Evolutionary conservation across 2,113 vertebrate genomes (phyloP).

Genomic region (Cyphomyrus plagiostoma): DNA sequence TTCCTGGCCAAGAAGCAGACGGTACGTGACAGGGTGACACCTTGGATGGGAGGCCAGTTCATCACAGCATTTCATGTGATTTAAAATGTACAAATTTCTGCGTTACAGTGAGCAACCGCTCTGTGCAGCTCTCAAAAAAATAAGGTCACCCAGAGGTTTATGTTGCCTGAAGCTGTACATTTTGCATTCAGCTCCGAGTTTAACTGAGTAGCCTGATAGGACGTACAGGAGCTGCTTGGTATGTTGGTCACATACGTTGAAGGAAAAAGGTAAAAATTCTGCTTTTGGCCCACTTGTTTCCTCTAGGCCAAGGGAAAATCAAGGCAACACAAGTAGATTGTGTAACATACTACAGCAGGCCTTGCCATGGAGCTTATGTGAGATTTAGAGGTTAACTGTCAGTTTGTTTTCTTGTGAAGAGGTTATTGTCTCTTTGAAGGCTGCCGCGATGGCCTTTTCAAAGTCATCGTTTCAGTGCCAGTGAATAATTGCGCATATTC

Average conservation of each 20-base stretch:
- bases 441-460: background rate
- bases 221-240: background rate
- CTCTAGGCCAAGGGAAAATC: slow-evolving; percentile 6
- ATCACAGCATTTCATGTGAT: background rate
- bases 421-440: background rate
- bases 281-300: background rate
- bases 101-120: background rate
- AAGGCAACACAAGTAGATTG: background rate
- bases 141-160: slow-evolving; percentile 30
- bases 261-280: background rate
- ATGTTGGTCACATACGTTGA: slow-evolving; percentile 11
- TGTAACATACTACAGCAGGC: background rate
- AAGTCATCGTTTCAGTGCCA: background rate
- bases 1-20: background rate
- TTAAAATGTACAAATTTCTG: background rate
- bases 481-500: background rate
- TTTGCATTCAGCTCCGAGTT: slow-evolving; percentile 29
- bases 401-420: background rate
- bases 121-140: background rate
- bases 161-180: slow-evolving; percentile 30
- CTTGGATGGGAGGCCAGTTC: background rate
- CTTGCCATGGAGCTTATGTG: background rate
- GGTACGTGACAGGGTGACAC: background rate
- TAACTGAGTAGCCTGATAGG: slow-evolving; percentile 14
- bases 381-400: slow-evolving; percentile 16